Evolutionary conservation across 2,888 invertebrate species (phyloP), one percentile per base, ranked within the genome.

Genomic region (Cheiracanthium punctorium): DNA sequence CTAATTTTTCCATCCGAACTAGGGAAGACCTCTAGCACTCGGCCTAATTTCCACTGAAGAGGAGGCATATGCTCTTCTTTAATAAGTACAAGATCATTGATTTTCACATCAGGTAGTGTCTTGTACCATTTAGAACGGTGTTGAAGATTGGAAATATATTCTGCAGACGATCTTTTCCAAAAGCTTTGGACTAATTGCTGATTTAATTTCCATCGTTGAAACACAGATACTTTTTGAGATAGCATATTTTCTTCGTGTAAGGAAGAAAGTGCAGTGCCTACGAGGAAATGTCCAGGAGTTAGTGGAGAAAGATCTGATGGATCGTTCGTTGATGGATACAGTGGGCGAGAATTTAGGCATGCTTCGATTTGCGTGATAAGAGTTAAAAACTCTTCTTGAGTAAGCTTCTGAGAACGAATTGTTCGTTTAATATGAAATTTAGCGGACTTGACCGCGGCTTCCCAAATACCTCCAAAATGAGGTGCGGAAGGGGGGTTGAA

Each of bases 221-320:
- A 17, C 2, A 17, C 14, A 14, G 48, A 17, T 17, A 48, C 2
- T 48, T 48, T 70, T 17, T 5, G 10, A 12, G 10, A 10, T 10
- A 10, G n/a, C 0, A 20, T 17, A 33, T 33, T 10, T 17, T 20
- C 17, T 48, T 33, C 20, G 2, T 32, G 33, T 8, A 77, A 14
- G 7, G 48, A 5, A 17, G 5, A 2, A 7, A 52, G 20, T 12
- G 52, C 20, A 2, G 17, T 70, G 14, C 69, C 69, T 32, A 52
- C 52, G 4, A 77, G n/a, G 20, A 77, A 69, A n/a, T 52, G 28
- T 32, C 77, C 12, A 20, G 37, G 70, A 30, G 77, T 70, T 30
- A 70, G 17, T 20, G 20, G 8, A 29, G 7, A 10, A 0, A 33
- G n/a, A 33, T 77, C 48, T 32, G 5, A 7, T 5, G 69, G 48